Evolutionary conservation across 2,888 invertebrate genomes (phyloP).

Genomic region (Pristionchus fissidentatus): DNA sequence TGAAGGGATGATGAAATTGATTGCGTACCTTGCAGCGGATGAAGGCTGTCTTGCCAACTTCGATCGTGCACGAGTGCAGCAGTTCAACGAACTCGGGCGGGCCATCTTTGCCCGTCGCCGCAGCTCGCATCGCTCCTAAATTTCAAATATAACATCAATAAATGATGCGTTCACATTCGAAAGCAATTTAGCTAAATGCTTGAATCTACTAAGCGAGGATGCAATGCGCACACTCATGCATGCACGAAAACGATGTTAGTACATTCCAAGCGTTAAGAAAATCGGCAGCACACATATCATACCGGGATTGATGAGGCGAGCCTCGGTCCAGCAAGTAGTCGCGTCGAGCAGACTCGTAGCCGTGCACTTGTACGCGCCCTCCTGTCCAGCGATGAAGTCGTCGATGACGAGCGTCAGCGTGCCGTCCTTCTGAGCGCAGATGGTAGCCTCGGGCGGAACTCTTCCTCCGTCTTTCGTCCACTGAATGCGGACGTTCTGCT

Average conservation of each 20-base stretch:
- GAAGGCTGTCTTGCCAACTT: conserved; percentile 58
- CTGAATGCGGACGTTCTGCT: conserved; percentile 53
- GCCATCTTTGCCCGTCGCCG: conserved; percentile 53
- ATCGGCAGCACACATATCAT: not conserved
- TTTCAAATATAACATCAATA: not conserved
- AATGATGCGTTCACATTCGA: no score
- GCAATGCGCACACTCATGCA: not conserved
- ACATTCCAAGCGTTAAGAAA: not conserved
- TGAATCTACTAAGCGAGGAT: not conserved
- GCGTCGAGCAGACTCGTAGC: not conserved
- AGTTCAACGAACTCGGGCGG: conserved; percentile 75
- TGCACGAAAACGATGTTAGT: not conserved
- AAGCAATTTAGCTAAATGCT: not conserved
- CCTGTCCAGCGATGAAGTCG: conserved; percentile 83
- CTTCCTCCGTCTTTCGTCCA: conserved; percentile 63
- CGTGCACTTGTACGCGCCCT: conserved; percentile 80
- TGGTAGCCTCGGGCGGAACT: conserved; percentile 53
- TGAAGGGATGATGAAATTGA: not conserved
- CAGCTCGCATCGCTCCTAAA: conserved; percentile 48
- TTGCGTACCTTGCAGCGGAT: conserved; percentile 61
- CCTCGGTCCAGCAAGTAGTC: conserved; percentile 57
- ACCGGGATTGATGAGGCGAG: conserved; percentile 55
- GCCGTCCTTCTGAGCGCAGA: conserved; percentile 55
- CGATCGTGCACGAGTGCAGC: conserved; percentile 70
- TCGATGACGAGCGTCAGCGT: conserved; percentile 81